Evolutionary conservation across 2,888 invertebrate genomes (phyloP).

Genomic region (Itoplectis maculator): DNA sequence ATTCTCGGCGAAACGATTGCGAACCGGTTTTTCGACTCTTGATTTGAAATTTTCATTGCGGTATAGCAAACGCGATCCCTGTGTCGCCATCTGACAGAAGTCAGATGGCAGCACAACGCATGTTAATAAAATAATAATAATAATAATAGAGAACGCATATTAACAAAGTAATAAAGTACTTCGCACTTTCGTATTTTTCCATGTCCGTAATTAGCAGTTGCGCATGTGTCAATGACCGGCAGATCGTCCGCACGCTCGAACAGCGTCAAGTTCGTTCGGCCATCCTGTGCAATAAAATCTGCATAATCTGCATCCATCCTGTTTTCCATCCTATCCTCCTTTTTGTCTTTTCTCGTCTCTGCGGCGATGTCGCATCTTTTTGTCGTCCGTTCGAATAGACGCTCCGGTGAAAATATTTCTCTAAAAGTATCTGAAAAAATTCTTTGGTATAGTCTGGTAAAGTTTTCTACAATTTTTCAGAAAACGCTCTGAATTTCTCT

Average conservation of each 20-base stretch:
- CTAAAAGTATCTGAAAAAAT: no score
- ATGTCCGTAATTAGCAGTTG: neutral
- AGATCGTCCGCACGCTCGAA: neutral
- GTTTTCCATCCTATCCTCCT: slow-evolving; percentile 49
- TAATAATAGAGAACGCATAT: no score
- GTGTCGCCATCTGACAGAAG: no score
- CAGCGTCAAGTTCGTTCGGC: slow-evolving; percentile 13
- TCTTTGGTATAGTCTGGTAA: no score
- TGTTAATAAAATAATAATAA: no score
- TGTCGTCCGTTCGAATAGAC: neutral
- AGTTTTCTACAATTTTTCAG: no score
- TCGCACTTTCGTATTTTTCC: neutral
- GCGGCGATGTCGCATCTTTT: neutral
- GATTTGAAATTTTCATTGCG: no score
- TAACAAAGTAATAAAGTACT: no score
- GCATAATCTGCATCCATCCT: slow-evolving; percentile 66
- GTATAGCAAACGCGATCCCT: no score
- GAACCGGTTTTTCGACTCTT: slow-evolving; percentile 63
- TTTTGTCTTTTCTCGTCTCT: neutral
- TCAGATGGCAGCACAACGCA: no score
- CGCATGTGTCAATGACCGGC: slow-evolving; percentile 15
- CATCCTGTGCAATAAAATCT: slow-evolving; percentile 58
- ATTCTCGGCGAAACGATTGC: neutral
- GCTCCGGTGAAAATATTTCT: no score
- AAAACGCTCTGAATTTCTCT: no score